Percentiles rank a stretch among this genome's conserved stretches.
Evolutionary conservation across 2,797 vertebrate genomes (phyloP).

Genomic region (Anniella stebbinsi): DNA sequence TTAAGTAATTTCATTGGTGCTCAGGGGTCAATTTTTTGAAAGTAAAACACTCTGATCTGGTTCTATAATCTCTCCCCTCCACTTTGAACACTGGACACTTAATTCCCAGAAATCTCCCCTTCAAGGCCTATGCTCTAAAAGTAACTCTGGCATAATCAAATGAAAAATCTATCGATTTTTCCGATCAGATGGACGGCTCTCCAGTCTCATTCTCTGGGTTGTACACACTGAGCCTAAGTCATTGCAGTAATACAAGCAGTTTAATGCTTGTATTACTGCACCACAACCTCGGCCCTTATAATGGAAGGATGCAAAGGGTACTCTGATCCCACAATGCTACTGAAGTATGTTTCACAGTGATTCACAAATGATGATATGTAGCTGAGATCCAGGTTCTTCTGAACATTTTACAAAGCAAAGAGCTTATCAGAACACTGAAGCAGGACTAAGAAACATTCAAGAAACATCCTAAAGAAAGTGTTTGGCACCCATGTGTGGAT

Average conservation of each 20-base stretch:
- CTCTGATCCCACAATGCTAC: background rate
- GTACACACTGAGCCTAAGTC: background rate
- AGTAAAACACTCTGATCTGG: background rate
- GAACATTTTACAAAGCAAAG: background rate
- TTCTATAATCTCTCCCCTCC: background rate
- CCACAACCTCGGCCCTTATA: background rate
- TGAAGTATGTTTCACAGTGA: background rate
- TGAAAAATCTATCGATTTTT: background rate
- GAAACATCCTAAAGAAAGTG: background rate
- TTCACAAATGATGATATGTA: background rate
- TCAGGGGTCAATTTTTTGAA: background rate
- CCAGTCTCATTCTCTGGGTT: background rate
- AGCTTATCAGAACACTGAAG: background rate
- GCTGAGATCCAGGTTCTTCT: background rate
- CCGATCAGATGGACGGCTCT: background rate
- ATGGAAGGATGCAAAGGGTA: background rate
- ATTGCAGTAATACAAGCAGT: background rate
- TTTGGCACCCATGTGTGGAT: background rate
- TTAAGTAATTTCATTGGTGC: background rate
- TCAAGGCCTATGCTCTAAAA: background rate
- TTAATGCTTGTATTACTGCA: conserved; percentile 6
- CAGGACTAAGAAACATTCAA: background rate
- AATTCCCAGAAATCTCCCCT: background rate
- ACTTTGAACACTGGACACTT: too few species aligned
- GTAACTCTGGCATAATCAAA: background rate